Evolutionary conservation across 2,888 invertebrate species (phyloP).

Genomic region (Diogma glabrata): DNA sequence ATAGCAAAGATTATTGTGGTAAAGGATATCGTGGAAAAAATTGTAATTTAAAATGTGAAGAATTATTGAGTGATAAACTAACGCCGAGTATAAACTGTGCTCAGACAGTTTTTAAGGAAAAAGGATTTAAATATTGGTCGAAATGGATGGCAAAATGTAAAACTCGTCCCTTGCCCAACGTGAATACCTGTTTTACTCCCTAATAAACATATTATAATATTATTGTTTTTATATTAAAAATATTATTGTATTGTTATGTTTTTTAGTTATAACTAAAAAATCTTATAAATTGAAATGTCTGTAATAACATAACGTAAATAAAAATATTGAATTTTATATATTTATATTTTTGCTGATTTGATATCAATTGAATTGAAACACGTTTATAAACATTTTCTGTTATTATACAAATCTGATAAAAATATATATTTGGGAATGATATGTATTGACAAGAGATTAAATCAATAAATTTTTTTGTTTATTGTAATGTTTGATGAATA

Average conservation of each 20-base stretch:
- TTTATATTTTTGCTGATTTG: no score
- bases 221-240: background rate
- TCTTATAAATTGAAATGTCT: no score
- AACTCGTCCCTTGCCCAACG: constrained; percentile 32
- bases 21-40: constrained; percentile 51
- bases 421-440: no score
- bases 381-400: no score
- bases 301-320: no score
- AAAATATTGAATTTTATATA: no score
- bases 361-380: no score
- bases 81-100: constrained; percentile 55
- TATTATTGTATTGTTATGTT: background rate
- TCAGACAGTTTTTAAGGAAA: constrained; percentile 44
- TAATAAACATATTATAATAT: background rate
- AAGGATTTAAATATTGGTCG: constrained; percentile 42
- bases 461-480: no score
- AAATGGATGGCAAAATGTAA: constrained; percentile 35
- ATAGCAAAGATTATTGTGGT: constrained; percentile 57
- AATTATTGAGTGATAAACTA: constrained; percentile 52
- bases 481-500: no score
- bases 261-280: no score
- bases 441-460: no score
- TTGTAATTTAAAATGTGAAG: constrained; percentile 63
- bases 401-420: no score
- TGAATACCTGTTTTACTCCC: constrained; percentile 26